Evolutionary conservation across 2,797 vertebrate genomes (phyloP), one percentile per base, ranked within the genome.

Genomic region (Syncerus caffer): DNA sequence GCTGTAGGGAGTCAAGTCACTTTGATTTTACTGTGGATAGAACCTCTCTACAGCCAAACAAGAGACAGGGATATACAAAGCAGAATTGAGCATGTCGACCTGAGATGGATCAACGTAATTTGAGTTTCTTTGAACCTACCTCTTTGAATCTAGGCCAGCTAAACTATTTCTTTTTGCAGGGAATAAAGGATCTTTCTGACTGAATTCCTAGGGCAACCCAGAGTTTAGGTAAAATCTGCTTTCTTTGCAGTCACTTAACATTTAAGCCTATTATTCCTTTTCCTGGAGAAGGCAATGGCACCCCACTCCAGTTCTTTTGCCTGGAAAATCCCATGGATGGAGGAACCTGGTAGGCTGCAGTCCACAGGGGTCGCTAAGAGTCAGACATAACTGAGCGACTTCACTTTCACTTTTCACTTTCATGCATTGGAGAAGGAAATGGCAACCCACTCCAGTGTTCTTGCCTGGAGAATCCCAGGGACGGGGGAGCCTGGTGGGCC

Each of bases 181-280:
- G 85, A 95, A 94, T 47, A 21, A 79, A 88, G 12, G n/a, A 53
- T 29, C 15, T 94, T 94, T 78, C 85, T 92, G 55, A 95, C 76
- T 90, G 47, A 96, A 45, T 93, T 93, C 17, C 60, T 23, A 78
- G 60, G n/a, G 55, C 14, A 94, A 79, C 58, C 58, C n/a, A 29
- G 88, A 74, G 58, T 96, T 97, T 94, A 85, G 57, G 62, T 90
- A 47, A 95, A 85, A 96, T 62, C 60, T 88, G 45, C 38, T 78
- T 94, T 96, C 29, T 96, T 93, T 95, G 62, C 1, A 14, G 89
- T 95, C 90, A 96, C 19, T 95, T 97, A 95, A 82, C 29, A 79
- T 58, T 19, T 96, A 95, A 93, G 51, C 67, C 12, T 79, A 74
- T 91, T 95, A 96, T 84, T 86, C 29, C 25, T 86, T 96, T 42